Evolutionary conservation across 2,797 vertebrate species (phyloP), one percentile per base, ranked within the genome.

Genomic region (Gephyroberyx darwinii): DNA sequence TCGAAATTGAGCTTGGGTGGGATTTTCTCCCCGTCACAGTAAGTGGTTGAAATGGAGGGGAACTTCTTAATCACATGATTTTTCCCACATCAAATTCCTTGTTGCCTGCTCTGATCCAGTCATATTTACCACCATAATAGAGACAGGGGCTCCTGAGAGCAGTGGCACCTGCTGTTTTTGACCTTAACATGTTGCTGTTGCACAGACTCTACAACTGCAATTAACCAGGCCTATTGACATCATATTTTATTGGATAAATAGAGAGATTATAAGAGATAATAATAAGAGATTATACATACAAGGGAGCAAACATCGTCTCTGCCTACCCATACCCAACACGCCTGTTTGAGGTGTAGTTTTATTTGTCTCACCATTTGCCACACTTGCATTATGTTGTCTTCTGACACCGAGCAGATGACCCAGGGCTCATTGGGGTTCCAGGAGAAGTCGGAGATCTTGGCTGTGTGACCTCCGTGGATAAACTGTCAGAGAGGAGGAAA

Each of bases 371-470:
- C 96, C 96, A 98, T 98, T 70, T 98, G 96, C 96, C 97, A 98
- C 63, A 98, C 96, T 93, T 98, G 96, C 96, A 98, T 97, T 86
- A 98, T 98, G 90, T 97, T 98, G 75, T 98, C 96, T 91, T 98
- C 97, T 83, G 96, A 98, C 86, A 97, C 97, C 58, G 96, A 98
- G 90, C 96, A 98, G 89, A 98, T 97, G 84, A 98, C 96, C 96
- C 97, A 98, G 35, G 96, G 96, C 68, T 98, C 96, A 30, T 97
- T 97, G 55, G 96, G 96, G 89, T 98, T 98, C 97, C 96, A 98
- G 74, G 96, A 98, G 87, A 98, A 98, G 88, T 98, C 96, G 0
- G 97, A 97, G 80, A 97, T 98, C 90, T 98, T 98, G 48, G 96
- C 96, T 81, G 96, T 98, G 71, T 98, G 97, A 41, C 96, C 96